Base-by-base conservation (phyloP, 2,113 vertebrate genomes). In the Octodon degus region DNA sequence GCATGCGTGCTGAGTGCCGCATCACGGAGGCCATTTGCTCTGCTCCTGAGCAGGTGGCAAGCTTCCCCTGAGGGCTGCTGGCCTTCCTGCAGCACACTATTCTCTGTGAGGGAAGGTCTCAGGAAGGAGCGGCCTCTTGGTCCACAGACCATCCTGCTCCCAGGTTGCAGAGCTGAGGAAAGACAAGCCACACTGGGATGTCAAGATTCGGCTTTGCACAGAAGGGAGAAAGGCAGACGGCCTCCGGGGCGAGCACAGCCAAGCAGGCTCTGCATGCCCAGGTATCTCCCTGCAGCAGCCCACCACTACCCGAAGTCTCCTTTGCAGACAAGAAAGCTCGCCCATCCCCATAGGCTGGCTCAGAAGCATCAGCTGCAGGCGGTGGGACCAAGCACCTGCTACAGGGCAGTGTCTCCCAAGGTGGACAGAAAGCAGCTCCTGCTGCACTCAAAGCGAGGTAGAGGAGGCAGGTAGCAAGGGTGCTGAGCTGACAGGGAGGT, bases 401-500 rank as follows among this genome's bases (percentile, higher is more conserved):
- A 7, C 13, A 14, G 16, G 10, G 11, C 79, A n/a, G 67, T 16
- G 7, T 12, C 50, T 53, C 34, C 16, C 34, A 3, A 3, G 17
- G 25, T 25, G 20, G 37, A 17, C 12, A 32, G 70, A 60, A 3
- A 24, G 50, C 0, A 0, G 27, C 4, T 27, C 34, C 67, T 1
- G 55, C 55, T 58, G 55, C 6, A 10, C 0, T 0, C 32, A 40
- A 53, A 47, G 22, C 2, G 19, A 13, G 50, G 34, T 0, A 1
- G 13, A 22, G 32, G 0, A 19, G 30, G 30, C 24, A 43, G 58
- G 6, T 79, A 2, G 2, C 5, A 9, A 47, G 37, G 19, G 0
- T 1, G 4, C 1, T 22, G 27, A 72, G 34, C 7, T 0, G 16
- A 13, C 0, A 6, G 68, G 27, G 22, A 2, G 37, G 6, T 0